phyloP scores from a whole-genome alignment of 2,113 vertebrate genomes.

The Misgurnus mizolepis region DNA sequence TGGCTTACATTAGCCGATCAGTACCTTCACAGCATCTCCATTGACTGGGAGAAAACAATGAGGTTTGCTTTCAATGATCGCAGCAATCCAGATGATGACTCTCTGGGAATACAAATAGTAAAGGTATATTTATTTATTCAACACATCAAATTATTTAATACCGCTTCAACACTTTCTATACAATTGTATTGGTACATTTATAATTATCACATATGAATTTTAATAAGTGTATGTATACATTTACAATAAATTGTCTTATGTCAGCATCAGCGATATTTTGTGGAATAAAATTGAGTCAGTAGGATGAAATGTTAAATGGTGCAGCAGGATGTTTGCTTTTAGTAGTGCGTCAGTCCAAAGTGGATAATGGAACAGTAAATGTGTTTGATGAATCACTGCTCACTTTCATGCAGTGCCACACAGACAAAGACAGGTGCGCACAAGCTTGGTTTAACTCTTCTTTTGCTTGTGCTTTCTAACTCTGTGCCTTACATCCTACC shows the following conservation, averaged over 20 bases:
- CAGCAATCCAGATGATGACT: constrained; percentile 97
- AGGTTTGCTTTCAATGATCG: constrained; percentile 97
- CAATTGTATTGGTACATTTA: too few relatives aligned
- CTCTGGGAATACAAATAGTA: constrained; percentile 97
- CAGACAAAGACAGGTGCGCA: constrained; percentile 10
- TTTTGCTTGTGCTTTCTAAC: neutral
- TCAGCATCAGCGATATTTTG: too few relatives aligned
- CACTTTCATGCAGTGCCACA: too few relatives aligned
- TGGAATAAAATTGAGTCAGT: neutral
- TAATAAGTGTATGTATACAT: too few relatives aligned
- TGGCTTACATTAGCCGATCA: constrained; percentile 96
- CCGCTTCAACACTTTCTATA: too few relatives aligned
- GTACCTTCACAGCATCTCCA: constrained; percentile 94
- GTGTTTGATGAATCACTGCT: neutral
- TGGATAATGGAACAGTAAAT: constrained; percentile 58
- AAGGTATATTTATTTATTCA: constrained; percentile 78
- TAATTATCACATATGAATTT: too few relatives aligned
- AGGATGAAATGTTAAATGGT: constrained; percentile 22
- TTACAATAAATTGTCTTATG: too few relatives aligned
- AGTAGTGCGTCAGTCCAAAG: constrained; percentile 51
- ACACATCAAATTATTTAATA: neutral
- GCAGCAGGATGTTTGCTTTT: constrained; percentile 62
- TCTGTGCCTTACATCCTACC: too few relatives aligned
- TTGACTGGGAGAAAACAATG: constrained; percentile 98
- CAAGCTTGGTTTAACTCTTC: neutral